phyloP scores from a whole-genome alignment of 2,113 vertebrate species.

The Bungarus multicinctus region DNA sequence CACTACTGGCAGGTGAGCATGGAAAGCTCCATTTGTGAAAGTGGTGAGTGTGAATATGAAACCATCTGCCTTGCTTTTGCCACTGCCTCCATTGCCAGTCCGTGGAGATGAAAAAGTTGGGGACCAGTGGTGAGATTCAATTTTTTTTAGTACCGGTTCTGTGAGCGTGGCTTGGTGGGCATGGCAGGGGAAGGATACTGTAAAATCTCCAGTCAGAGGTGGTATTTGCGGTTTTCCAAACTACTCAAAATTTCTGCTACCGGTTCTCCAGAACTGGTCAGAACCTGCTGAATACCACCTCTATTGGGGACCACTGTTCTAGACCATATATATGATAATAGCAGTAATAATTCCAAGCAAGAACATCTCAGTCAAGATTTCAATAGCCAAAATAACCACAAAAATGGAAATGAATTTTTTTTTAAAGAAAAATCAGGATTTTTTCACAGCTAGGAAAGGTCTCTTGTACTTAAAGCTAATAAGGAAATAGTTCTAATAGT shows the following conservation, averaged over 20 bases:
- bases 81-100: not conserved
- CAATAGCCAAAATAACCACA: not conserved
- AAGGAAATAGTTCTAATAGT: not conserved
- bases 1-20: not conserved
- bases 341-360: not conserved
- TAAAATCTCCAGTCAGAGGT: no score
- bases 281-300: no score
- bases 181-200: no score
- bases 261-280: no score
- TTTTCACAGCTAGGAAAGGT: not conserved
- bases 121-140: no score
- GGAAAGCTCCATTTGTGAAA: not conserved
- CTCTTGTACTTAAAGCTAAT: not conserved
- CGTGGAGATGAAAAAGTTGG: not conserved
- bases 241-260: no score
- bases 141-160: no score
- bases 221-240: no score
- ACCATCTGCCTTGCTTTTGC: not conserved
- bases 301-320: not conserved
- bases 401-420: not conserved
- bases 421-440: not conserved
- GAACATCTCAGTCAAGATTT: not conserved
- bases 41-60: fast-evolving
- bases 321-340: not conserved
- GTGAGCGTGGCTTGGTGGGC: no score